Percentiles rank a stretch among this genome's conserved stretches.
Conservation (phyloP, 2,113 vertebrate genomes). For the Caranx melampygus region DNA sequence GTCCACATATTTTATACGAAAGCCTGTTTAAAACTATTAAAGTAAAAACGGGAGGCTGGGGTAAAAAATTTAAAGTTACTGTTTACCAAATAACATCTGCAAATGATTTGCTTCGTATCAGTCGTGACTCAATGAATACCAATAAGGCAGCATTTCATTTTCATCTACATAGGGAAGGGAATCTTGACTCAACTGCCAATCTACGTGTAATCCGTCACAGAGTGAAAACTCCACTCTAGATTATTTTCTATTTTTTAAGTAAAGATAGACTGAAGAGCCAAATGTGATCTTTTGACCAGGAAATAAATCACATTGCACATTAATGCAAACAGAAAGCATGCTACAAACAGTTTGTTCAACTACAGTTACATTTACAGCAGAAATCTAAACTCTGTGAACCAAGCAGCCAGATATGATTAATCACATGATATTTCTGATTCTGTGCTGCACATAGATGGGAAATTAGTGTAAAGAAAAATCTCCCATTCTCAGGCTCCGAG, state of each 20-base stretch:
- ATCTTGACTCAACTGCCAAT: slow-evolving; percentile 49
- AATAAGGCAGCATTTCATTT: slow-evolving; percentile 69
- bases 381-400: slow-evolving; percentile 34
- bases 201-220: slow-evolving; percentile 51
- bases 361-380: slow-evolving; percentile 30
- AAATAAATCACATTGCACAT: slow-evolving; percentile 53
- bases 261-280: slow-evolving; percentile 36
- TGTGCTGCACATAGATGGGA: slow-evolving; percentile 49
- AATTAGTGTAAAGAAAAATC: slow-evolving; percentile 68
- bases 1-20: slow-evolving; percentile 54
- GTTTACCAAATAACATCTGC: slow-evolving; percentile 74
- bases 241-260: slow-evolving; percentile 46
- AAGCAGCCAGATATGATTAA: slow-evolving; percentile 62
- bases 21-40: slow-evolving; percentile 61
- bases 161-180: slow-evolving; percentile 48
- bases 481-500: slow-evolving; percentile 24
- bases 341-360: slow-evolving; percentile 29
- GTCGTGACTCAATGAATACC: slow-evolving; percentile 68
- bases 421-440: slow-evolving; percentile 45
- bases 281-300: slow-evolving; percentile 37
- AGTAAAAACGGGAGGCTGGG: slow-evolving; percentile 31
- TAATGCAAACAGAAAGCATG: slow-evolving; percentile 43
- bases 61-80: slow-evolving; percentile 47
- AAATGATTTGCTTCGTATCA: slow-evolving; percentile 61
- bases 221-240: slow-evolving; percentile 29